Evolutionary conservation across 1,140 invertebrate genomes (phyloP).

Genomic region (Pseudomyrmex dendroicus): DNA sequence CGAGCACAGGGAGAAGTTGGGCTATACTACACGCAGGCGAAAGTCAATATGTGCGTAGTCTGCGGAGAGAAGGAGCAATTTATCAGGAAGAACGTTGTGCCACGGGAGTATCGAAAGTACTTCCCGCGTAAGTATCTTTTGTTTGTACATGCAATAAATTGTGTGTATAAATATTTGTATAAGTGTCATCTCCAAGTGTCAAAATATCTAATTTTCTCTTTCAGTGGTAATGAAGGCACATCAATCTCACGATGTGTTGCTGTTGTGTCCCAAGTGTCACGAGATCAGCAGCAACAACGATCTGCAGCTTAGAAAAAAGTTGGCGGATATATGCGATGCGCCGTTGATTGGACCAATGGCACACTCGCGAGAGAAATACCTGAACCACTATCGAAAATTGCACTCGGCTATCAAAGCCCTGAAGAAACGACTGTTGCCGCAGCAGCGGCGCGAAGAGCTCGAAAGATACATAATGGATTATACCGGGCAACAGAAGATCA

Average conservation of each 20-base stretch:
- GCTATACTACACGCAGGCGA: conserved; percentile 90
- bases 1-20: conserved; percentile 89
- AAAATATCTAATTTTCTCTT: conserved; percentile 59
- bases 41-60: conserved; percentile 94
- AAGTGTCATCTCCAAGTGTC: not conserved
- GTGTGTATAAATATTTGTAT: not conserved
- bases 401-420: conserved; percentile 88
- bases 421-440: conserved; percentile 84
- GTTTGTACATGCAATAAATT: not conserved
- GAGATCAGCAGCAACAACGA: conserved; percentile 90
- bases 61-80: conserved; percentile 90
- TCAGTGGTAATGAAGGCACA: conserved; percentile 92
- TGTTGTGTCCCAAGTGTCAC: conserved; percentile 92
- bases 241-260: conserved; percentile 92
- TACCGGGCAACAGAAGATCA: conserved; percentile 82
- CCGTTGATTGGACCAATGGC: conserved; percentile 85
- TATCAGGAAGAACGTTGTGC: conserved; percentile 93
- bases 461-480: conserved; percentile 84
- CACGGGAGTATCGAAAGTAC: conserved; percentile 93
- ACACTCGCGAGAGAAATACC: conserved; percentile 65
- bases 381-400: conserved; percentile 85
- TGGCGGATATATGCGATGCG: conserved; percentile 88
- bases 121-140: conserved; percentile 88
- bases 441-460: conserved; percentile 84
- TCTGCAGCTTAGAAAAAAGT: conserved; percentile 86